These are phyloP conservation scores for Ceyx cyanopectus DNA, from an alignment of 2,113 vertebrate genomes.

Conservation along the genomic window DNA sequence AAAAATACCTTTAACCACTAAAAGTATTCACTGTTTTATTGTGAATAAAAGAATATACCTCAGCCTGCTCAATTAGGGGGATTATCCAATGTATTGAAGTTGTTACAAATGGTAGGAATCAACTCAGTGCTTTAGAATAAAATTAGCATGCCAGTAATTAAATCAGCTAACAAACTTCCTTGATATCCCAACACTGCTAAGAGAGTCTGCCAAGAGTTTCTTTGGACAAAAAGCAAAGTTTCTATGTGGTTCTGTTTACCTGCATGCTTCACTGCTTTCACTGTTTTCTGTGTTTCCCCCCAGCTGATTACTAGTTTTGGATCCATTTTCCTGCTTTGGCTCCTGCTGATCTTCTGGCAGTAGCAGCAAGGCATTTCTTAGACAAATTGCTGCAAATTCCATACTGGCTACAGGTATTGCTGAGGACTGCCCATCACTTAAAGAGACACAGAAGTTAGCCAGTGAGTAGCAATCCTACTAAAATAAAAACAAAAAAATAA, in stretches of 20 bases:
- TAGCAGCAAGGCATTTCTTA: constrained; percentile 93
- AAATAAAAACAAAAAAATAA: not conserved
- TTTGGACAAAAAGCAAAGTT: not conserved
- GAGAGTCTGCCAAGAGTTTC: not conserved
- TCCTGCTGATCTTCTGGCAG: constrained; percentile 91
- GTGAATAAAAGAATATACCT: not conserved
- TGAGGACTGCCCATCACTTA: constrained; percentile 94
- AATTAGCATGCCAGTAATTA: not conserved
- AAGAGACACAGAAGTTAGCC: constrained; percentile 35
- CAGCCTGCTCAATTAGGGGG: constrained; percentile 23
- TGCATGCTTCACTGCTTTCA: constrained; percentile 94
- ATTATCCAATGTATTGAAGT: not conserved
- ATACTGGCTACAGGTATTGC: constrained; percentile 98
- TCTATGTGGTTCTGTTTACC: constrained; percentile 72
- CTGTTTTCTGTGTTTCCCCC: constrained; percentile 86
- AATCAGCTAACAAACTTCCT: not conserved
- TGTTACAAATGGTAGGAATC: not conserved
- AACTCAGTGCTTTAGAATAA: not conserved
- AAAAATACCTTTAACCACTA: not conserved
- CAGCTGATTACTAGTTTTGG: constrained; percentile 86
- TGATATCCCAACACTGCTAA: not conserved
- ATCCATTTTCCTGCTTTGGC: constrained; percentile 87
- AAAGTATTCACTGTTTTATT: not conserved
- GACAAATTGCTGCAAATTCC: constrained; percentile 98
- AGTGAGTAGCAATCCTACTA: not conserved